Base-by-base conservation (phyloP, 1,140 invertebrate genomes). In the Chelonus insularis region DNA sequence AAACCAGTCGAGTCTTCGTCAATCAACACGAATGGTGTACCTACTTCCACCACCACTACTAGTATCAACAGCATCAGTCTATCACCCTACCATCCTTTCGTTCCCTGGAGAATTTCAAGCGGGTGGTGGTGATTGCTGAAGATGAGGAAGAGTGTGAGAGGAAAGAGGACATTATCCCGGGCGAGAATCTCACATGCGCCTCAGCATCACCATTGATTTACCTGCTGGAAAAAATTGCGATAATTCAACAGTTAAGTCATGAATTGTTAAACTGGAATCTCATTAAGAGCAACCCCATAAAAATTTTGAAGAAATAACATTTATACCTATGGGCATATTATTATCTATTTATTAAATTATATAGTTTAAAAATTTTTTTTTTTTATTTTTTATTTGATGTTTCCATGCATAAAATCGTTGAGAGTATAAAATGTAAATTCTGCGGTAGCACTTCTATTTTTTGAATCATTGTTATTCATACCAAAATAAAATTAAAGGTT, bases 101-200 rank as follows among this genome's bases (percentile, higher is more conserved):
- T 23, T 1, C 4, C 47, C 47, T 23, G 21, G 47, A 50, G 21
- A 25, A 9, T 34, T 21, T 55, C 16, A 4, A 37, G 21, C 34
- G 9, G n/a, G 32, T 54, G 51, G 20, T 16, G 18, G 34, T 18
- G 11, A 18, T 36, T n/a, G 20, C n/a, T 55, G 45, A 51, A 56
- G 39, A 57, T 23, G 60, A 65, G 63, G 25, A 41, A 11, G 45
- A 56, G 6, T 1, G 11, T 7, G 52, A 57, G 34, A 57, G 54
- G 59, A 54, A 66, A 39, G 29, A 58, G 57, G 59, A 57, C 50
- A 67, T 62, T 39, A 41, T 57, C 57, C 48, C 57, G 29, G 60
- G 39, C 34, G 63, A 63, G 61, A 50, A 69, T 65, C 66, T 72
- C 69, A 74, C 74, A 72, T 76, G 72, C 72, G 74, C 72, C 18